These are phyloP conservation scores for Tragelaphus scriptus DNA, from an alignment of 2,113 vertebrate genomes.

Conservation along the genomic window DNA sequence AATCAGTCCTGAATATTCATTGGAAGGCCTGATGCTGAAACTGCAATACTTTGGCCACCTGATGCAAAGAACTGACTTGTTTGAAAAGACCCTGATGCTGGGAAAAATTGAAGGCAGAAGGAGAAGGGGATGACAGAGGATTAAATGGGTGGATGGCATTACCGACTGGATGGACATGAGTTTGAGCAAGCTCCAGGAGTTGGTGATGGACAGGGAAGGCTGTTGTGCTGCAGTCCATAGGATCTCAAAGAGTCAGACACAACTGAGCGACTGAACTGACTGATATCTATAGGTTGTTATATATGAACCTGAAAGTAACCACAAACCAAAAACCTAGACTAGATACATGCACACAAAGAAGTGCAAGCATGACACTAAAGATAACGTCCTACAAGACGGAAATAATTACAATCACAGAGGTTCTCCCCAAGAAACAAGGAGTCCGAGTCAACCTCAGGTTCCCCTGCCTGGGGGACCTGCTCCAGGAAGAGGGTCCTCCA, in stretches of 20 bases:
- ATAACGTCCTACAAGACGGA: neutral
- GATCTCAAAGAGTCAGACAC: neutral
- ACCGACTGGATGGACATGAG: neutral
- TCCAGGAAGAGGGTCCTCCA: neutral
- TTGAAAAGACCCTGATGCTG: neutral
- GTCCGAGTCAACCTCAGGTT: neutral
- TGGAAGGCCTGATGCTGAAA: neutral
- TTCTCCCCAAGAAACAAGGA: neutral
- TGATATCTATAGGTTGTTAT: neutral
- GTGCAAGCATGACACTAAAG: neutral
- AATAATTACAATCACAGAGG: neutral
- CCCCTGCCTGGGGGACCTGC: neutral
- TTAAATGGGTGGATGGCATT: neutral
- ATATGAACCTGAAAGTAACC: neutral
- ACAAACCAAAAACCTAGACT: neutral
- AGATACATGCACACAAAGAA: neutral
- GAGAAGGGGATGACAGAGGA: neutral
- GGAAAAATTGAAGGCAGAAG: neutral
- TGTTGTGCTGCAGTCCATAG: neutral
- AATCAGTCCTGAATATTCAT: neutral
- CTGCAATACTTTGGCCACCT: neutral
- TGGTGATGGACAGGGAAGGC: neutral
- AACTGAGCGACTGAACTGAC: neutral
- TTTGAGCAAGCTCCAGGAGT: neutral
- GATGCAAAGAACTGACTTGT: neutral